phyloP scores from a whole-genome alignment of 2,113 vertebrate species.

The Serinus canaria region DNA sequence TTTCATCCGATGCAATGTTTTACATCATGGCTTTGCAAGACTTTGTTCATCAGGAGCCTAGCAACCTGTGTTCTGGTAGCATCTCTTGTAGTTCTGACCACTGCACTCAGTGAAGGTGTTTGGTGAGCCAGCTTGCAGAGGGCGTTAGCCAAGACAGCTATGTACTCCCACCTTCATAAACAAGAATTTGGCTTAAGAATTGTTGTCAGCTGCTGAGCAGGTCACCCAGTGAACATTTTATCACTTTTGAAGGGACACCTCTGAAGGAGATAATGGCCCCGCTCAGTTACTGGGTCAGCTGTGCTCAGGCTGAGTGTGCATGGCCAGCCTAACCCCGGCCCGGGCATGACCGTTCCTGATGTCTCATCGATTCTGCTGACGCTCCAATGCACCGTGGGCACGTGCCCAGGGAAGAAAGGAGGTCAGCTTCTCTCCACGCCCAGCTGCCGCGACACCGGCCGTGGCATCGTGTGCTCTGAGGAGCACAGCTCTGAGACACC shows the following conservation, averaged over 20 bases:
- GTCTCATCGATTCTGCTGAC: neutral
- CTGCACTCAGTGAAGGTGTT: fast-evolving
- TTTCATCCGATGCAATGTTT: neutral
- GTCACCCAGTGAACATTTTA: neutral
- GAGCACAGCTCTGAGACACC: fast-evolving
- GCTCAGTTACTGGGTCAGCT: neutral
- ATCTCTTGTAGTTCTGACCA: neutral
- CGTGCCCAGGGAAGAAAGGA: neutral
- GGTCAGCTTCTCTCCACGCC: neutral
- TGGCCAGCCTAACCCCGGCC: neutral
- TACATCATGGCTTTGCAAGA: neutral
- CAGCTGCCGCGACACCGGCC: fast-evolving
- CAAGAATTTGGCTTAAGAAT: neutral
- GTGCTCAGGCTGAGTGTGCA: fast-evolving
- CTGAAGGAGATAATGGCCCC: fast-evolving
- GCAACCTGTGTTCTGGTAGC: neutral
- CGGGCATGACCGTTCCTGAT: fast-evolving
- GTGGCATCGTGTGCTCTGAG: fast-evolving
- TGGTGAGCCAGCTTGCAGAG: neutral
- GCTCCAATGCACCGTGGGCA: neutral
- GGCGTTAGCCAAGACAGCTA: neutral
- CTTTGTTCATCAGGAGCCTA: neutral
- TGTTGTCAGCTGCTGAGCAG: constrained; percentile 2
- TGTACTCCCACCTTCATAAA: fast-evolving
- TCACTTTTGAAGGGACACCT: neutral